A percentile compares a stretch with the other conserved stretches of the same genome.
phyloP scores from a whole-genome alignment of 2,888 invertebrate species.

The Eumacrocentrus americanus region DNA sequence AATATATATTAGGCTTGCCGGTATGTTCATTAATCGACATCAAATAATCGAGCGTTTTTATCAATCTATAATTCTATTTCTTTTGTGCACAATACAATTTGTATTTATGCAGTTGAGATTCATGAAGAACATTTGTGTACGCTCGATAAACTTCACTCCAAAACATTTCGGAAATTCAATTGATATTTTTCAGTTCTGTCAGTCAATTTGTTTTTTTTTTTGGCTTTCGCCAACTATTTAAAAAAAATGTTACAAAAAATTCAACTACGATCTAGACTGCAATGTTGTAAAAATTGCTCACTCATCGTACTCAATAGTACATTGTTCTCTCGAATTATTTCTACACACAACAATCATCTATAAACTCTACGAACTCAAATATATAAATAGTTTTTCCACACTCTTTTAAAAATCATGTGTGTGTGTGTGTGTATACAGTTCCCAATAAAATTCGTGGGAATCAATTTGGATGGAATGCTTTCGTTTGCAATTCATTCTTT shows the following conservation, averaged over 20 bases:
- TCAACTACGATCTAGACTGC: background rate
- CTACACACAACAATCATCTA: slow-evolving; percentile 4
- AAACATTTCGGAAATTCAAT: too few species aligned
- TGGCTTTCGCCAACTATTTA: background rate
- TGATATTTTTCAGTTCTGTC: slow-evolving; percentile 9
- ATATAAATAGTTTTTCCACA: background rate
- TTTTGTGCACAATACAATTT: too few species aligned
- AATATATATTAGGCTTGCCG: slow-evolving; percentile 7
- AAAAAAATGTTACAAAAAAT: background rate
- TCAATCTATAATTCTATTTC: too few species aligned
- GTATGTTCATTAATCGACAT: background rate
- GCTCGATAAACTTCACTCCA: background rate
- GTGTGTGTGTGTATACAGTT: slow-evolving; percentile 4
- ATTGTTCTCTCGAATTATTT: background rate
- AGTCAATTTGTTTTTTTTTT: background rate
- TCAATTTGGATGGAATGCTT: slow-evolving; percentile 53
- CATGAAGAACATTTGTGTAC: too few species aligned
- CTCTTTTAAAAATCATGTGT: background rate
- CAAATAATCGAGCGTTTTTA: slow-evolving; percentile 4
- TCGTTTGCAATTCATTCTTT: slow-evolving; percentile 35
- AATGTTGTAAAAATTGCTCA: slow-evolving; percentile 17
- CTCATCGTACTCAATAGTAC: background rate
- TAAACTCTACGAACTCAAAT: slow-evolving; percentile 8
- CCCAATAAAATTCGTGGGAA: slow-evolving; percentile 23
- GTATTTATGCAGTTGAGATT: too few species aligned